Evolutionary conservation across 2,888 invertebrate genomes (phyloP), one percentile per base, ranked within the genome.

Genomic region (Cyclophora albipunctata): DNA sequence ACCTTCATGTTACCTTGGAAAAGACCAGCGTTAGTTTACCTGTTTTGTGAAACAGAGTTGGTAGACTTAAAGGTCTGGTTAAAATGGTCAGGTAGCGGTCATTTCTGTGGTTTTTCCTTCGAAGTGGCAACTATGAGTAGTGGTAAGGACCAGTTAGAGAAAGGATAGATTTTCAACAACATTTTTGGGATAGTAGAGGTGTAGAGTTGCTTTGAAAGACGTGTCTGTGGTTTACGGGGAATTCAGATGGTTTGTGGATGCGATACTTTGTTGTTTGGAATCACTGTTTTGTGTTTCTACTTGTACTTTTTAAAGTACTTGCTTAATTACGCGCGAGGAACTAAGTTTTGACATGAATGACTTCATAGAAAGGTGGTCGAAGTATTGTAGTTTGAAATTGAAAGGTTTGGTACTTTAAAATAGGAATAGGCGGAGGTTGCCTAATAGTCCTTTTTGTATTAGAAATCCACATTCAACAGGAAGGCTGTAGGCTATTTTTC

Each of bases 141-240:
- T 60, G 83, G 83, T 79, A 48, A 49, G 63, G 71, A 75, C 81
- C 75, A 74, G 83, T 80, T 78, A 73, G 69, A 66, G 58, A 57
- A 57, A 45, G 75, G 71, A 69, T 79, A 63, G 52, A 55, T 72
- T 80, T 72, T 69, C 65, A 62, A 71, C 78, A 61, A 67, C 83
- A 81, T 83, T 75, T 81, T 81, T 81, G 70, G 78, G 72, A 81
- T 83, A 64, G 67, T 20, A 73, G 75, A 50, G 63, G 75, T 71
- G 64, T 74, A 61, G 62, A 55, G 60, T 74, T 72, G 67, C 71
- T 58, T 63, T 52, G 62, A 69, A 70, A 73, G 72, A 58, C 71
- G 69, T 72, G 52, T 55, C 60, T 64, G 60, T 48, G 60, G 62
- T 62, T 52, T 41, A 6, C 4, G 50, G 43, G 48, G 44, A 20